Base-by-base conservation (phyloP, 2,888 invertebrate species). In the Onthophagus sagittarius region DNA sequence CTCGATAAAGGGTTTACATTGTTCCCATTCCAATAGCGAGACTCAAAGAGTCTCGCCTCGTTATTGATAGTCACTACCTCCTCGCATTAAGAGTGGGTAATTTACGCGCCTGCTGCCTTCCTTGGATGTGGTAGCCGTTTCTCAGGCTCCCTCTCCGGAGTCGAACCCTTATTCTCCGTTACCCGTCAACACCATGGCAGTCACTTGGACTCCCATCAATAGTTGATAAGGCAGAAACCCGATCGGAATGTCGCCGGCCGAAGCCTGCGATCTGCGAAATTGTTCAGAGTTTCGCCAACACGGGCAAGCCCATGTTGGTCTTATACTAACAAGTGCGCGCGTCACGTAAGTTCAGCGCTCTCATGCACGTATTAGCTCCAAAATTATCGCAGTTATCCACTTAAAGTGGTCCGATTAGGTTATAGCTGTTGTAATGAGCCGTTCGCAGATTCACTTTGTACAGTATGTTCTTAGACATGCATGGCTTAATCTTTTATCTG, bases 81-180 rank as follows among this genome's bases (percentile, higher is more conserved):
- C 86, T 86, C 85, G 86, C 86, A 85, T 84, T 85, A 85, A 88
- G 88, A 69, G 67, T 88, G 88, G 89, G 88, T 88, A 89, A 89
- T 89, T 89, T 89, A 87, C 89, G 89, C 89, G 89, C 89, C 89
- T 90, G 90, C 90, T 90, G 90, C 90, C 89, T 89, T 90, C 90
- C 90, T 90, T 89, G 87, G 90, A 89, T 88, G 89, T 90, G 89
- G 88, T 89, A 89, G 89, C 89, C 88, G 88, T 90, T n/a, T n/a
- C n/a, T n/a, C n/a, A n/a, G n/a, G n/a, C n/a, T n/a, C n/a, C n/a
- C n/a, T n/a, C n/a, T n/a, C 89, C 89, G 89, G 89, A 90, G 90
- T 89, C 89, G 89, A 91, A 90, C 90, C 90, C 90, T 90, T 87
- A 91, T 91, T 90, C 90, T 88, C 90, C 90, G 90, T 90, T 89